Evolutionary conservation across 2,888 invertebrate species (phyloP).

Genomic region (Scaptomyza caliginosa): DNA sequence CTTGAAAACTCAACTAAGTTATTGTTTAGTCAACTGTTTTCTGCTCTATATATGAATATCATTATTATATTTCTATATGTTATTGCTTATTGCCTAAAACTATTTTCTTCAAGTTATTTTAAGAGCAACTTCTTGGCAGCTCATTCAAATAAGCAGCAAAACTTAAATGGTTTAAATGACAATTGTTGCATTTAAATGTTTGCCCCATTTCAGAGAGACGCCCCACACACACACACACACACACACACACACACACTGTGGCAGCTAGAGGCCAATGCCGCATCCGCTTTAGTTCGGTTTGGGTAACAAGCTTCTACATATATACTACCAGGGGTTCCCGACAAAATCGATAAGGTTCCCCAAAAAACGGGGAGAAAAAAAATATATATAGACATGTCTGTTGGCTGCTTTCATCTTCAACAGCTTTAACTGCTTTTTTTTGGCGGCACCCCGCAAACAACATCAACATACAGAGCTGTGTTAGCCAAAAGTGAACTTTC

Average conservation of each 20-base stretch:
- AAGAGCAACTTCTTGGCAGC: too few relatives aligned
- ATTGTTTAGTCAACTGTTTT: too few relatives aligned
- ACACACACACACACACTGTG: too few relatives aligned
- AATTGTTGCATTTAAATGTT: constrained; percentile 79
- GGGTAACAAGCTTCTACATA: neutral
- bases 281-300: constrained; percentile 3
- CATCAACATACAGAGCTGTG: constrained; percentile 64
- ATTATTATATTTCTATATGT: too few relatives aligned
- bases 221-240: too few relatives aligned
- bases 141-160: constrained; percentile 24
- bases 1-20: too few relatives aligned
- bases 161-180: constrained; percentile 74
- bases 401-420: constrained; percentile 9
- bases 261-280: constrained; percentile 22
- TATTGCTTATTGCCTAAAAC: too few relatives aligned
- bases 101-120: too few relatives aligned
- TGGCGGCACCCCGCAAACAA: constrained; percentile 42
- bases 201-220: constrained; percentile 58
- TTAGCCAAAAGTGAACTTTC: constrained; percentile 40
- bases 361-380: constrained; percentile 33
- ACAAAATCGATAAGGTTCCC: constrained; percentile 69
- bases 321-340: constrained; percentile 27
- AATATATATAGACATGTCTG: constrained; percentile 71
- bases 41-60: too few relatives aligned
- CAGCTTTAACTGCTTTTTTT: constrained; percentile 16